Evolutionary conservation across 2,797 vertebrate genomes (phyloP).

Genomic region (Notolabrus celidotus): DNA sequence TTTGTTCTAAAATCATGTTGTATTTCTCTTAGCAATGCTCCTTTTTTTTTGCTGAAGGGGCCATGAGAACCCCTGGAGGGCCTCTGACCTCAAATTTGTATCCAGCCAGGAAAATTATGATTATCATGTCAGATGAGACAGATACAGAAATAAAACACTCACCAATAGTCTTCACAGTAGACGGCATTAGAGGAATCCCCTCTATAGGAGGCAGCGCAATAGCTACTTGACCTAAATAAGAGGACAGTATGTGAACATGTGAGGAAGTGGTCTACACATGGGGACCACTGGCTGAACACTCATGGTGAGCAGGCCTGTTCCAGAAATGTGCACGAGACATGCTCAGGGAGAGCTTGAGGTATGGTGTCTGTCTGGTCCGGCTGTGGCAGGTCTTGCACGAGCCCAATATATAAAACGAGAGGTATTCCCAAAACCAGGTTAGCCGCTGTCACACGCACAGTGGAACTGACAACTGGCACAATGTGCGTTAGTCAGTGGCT

Average conservation of each 20-base stretch:
- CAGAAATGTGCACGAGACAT: slow-evolving; percentile 43
- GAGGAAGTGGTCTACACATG: slow-evolving; percentile 63
- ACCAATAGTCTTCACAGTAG: slow-evolving; percentile 46
- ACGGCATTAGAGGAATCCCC: slow-evolving; percentile 35
- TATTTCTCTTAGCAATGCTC: slow-evolving; percentile 1
- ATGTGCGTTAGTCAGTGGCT: slow-evolving; percentile 99
- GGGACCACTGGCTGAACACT: slow-evolving; percentile 52
- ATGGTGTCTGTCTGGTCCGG: slow-evolving; percentile 46
- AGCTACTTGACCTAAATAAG: slow-evolving; percentile 50
- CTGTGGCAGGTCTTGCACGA: slow-evolving; percentile 40
- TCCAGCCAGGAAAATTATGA: neutral
- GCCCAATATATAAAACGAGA: slow-evolving; percentile 39
- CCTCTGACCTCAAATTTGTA: slow-evolving; percentile 31
- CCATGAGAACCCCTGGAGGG: slow-evolving; percentile 15
- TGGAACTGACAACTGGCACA: slow-evolving; percentile 93
- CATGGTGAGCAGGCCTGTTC: slow-evolving; percentile 50
- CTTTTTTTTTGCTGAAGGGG: slow-evolving; percentile 4
- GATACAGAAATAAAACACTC: slow-evolving; percentile 64
- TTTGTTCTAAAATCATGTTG: neutral
- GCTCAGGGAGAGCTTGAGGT: slow-evolving; percentile 25
- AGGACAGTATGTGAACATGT: slow-evolving; percentile 48
- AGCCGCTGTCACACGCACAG: slow-evolving; percentile 99
- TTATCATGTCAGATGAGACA: slow-evolving; percentile 26
- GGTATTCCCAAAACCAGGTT: slow-evolving; percentile 94
- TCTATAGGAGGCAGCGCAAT: slow-evolving; percentile 33